phyloP scores from a whole-genome alignment of 2,797 vertebrate species.

The Sebastes trivittatus region DNA sequence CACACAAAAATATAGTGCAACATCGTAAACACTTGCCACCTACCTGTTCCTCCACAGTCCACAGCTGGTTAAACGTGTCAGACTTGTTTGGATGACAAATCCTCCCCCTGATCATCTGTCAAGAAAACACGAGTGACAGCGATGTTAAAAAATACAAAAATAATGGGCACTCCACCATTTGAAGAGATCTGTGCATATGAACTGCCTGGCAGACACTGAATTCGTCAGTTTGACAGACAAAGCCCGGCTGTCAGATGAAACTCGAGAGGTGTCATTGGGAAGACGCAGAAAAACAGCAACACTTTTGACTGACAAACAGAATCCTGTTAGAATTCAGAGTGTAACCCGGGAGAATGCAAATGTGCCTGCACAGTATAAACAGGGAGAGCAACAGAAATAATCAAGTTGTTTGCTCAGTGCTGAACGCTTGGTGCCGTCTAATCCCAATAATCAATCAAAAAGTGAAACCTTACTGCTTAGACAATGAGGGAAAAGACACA shows the following conservation, averaged over 20 bases:
- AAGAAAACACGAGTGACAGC: slow-evolving; percentile 52
- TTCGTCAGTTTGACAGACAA: slow-evolving; percentile 46
- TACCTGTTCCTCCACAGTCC: slow-evolving; percentile 99
- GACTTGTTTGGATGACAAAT: slow-evolving; percentile 94
- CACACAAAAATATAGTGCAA: not conserved
- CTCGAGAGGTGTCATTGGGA: slow-evolving; percentile 19
- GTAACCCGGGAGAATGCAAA: slow-evolving; percentile 38
- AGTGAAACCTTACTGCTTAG: slow-evolving; percentile 3
- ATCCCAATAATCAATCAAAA: slow-evolving; percentile 38
- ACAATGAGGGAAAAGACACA: slow-evolving; percentile 1
- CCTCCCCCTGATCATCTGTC: slow-evolving; percentile 95
- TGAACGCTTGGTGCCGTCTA: not conserved
- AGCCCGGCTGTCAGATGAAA: slow-evolving; percentile 46
- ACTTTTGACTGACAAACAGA: slow-evolving; percentile 56
- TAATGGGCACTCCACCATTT: slow-evolving; percentile 24
- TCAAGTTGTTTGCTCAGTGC: slow-evolving; percentile 27
- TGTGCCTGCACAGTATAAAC: slow-evolving; percentile 24
- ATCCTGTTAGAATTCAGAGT: slow-evolving; percentile 41
- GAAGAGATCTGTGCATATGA: slow-evolving; percentile 36
- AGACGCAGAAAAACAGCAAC: slow-evolving; percentile 23
- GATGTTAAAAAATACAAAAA: slow-evolving; percentile 46
- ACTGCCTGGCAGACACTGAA: slow-evolving; percentile 20
- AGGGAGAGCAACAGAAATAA: slow-evolving; percentile 24
- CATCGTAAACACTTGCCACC: not conserved
- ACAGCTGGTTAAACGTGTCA: slow-evolving; percentile 98